Base-by-base conservation (phyloP, 2,113 vertebrate genomes). In the Percina caprodes region DNA sequence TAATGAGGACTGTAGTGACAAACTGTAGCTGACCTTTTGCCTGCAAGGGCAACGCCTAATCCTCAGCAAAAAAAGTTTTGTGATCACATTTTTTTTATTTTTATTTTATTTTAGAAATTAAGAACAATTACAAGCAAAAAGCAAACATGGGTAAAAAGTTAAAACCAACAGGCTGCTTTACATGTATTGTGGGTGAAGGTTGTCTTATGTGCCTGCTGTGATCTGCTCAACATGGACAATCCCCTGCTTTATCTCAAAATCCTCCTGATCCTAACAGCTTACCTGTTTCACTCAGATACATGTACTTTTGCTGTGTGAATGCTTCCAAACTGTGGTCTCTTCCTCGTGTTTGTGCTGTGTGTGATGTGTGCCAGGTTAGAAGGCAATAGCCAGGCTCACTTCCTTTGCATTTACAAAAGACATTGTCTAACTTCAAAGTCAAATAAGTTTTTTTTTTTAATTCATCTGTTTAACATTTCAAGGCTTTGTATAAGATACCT, bases 191-290 rank as follows among this genome's bases (percentile, higher is more conserved):
- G 39, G 52, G 68, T 49, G 24, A 71, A 71, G 52, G 67, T 79
- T 85, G 54, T 66, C 23, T 83, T 61, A 42, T 46, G 62, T 72
- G 26, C 1, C 69, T 14, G 18, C 42, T 74, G 70, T 72, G 81
- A 86, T 86, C 77, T 89, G 61, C 80, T 90, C 58, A 70, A 76
- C 66, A 76, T 56, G 74, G 80, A 61, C 93, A 83, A 91, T 90
- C 86, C 88, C 39, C 61, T 74, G 39, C 80, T 86, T 92, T 62
- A 93, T 89, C 90, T 86, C 80, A 63, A 92, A 92, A 94, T 91
- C 92, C 91, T 90, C 74, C 82, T 95, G 89, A 94, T 87, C 74
- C 72, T 69, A 74, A 91, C 87, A 92, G 90, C 92, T 89, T 94
- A 94, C 74, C 63, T 82, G 62, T n/a, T 68, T 65, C 68, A 51